Base-by-base conservation (phyloP, 2,888 invertebrate genomes). In the Parasteatoda lunata region DNA sequence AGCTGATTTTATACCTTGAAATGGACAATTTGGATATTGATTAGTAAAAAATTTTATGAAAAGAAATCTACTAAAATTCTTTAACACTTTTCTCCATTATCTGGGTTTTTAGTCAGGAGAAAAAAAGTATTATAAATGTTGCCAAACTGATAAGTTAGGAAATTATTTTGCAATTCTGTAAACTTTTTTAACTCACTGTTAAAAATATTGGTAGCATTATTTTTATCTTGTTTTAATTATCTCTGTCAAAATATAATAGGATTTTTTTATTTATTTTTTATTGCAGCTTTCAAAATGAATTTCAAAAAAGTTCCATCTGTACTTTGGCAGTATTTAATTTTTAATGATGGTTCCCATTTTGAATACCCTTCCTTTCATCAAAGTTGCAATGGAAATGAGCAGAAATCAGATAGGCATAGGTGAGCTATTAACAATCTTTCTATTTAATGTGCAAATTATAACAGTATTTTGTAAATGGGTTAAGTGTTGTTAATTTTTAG, bases 281-380 rank as follows among this genome's bases (percentile, higher is more conserved):
- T 47, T 87, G n/a, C 47, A 81, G 77, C 78, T 48, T 87, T 87
- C 64, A 77, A 77, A 73, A n/a, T 81, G 30, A 70, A 82, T 64
- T 78, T 68, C 15, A 82, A 77, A 13, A 82, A 77, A 69, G 77
- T 78, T n/a, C 88, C 88, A 66, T 79, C 88, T 49, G 66, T 88
- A 51, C 52, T 88, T 47, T 93, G 93, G 93, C 93, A 93, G 90
- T 93, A 93, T 90, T 93, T 93, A 89, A 92, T 93, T 88, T 92
- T 93, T 3, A 90, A 91, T 49, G 91, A 92, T 69, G 93, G 93
- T 3, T 90, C 93, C 7, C 92, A 93, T 89, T 92, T 92, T 83
- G 93, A 93, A 90, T 93, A 92, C 90, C 93, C 93, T 9, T 92
- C 92, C 6, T 92, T 92, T 89, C 90, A 90, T 52, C 91, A 91